Conservation (phyloP, 2,888 invertebrate species). For the Tinea trinotella region DNA sequence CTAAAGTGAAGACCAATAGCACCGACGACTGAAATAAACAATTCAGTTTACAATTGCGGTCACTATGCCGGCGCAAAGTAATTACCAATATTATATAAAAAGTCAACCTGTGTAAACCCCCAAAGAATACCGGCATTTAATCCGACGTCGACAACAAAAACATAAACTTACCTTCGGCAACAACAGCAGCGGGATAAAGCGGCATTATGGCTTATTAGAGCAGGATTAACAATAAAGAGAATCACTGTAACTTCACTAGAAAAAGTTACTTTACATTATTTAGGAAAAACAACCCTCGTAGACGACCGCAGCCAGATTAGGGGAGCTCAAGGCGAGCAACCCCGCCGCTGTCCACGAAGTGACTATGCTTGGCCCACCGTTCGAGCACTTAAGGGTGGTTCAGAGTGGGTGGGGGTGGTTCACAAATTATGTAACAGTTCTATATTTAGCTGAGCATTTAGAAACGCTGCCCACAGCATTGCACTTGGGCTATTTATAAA, state of each 20-base stretch:
- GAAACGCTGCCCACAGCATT: neutral
- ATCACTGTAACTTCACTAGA: no score
- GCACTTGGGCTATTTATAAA: neutral
- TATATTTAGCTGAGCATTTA: conserved; percentile 47
- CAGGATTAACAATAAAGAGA: neutral
- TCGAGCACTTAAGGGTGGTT: neutral
- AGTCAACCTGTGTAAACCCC: no score
- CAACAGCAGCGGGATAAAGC: conserved; percentile 37
- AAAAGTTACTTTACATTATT: conserved; percentile 17
- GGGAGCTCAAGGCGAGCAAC: conserved; percentile 27
- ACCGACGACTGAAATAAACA: no score
- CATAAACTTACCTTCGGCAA: conserved; percentile 41
- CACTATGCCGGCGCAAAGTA: no score
- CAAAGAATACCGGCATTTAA: no score
- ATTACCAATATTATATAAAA: no score
- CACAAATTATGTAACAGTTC: conserved; percentile 48
- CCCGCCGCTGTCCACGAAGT: conserved; percentile 32
- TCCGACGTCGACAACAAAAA: no score
- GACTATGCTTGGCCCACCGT: conserved; percentile 33
- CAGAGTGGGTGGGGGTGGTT: conserved; percentile 27
- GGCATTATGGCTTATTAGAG: neutral
- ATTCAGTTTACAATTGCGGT: no score
- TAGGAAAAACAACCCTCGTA: conserved; percentile 23
- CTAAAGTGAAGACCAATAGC: no score
- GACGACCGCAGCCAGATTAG: conserved; percentile 28